Evolutionary conservation across 2,797 vertebrate genomes (phyloP).

Genomic region (Xerus rutilus): DNA sequence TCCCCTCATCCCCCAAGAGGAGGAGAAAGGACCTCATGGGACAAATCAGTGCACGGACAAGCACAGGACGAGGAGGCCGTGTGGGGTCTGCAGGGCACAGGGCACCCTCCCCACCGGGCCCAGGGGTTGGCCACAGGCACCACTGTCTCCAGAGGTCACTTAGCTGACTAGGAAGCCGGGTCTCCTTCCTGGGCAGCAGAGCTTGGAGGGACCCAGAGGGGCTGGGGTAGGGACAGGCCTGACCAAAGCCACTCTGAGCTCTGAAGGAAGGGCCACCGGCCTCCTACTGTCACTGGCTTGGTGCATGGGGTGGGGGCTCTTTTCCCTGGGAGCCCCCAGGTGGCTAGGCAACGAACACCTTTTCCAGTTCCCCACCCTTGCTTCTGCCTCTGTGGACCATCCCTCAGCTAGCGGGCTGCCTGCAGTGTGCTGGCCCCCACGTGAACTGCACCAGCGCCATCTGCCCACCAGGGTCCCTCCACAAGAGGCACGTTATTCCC

Average conservation of each 20-base stretch:
- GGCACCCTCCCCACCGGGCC: too few relatives aligned
- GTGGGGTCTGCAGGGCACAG: too few relatives aligned
- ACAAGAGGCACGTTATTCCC: rapidly evolving
- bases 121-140: rapidly evolving
- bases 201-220: neutral
- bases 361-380: neutral
- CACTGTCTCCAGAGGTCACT: neutral
- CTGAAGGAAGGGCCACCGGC: neutral
- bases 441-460: rapidly evolving
- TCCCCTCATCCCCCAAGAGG: rapidly evolving
- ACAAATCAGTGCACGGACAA: too few relatives aligned
- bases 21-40: rapidly evolving
- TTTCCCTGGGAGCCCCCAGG: neutral
- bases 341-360: neutral
- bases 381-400: rapidly evolving
- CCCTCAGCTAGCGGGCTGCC: neutral
- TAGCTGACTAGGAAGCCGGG: neutral
- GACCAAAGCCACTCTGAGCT: neutral
- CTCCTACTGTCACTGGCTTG: neutral
- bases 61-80: rapidly evolving
- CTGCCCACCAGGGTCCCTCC: neutral
- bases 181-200: neutral
- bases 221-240: neutral
- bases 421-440: rapidly evolving
- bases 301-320: too few relatives aligned